phyloP scores from a whole-genome alignment of 1,140 invertebrate genomes.

The Metopolophium dirhodum region DNA sequence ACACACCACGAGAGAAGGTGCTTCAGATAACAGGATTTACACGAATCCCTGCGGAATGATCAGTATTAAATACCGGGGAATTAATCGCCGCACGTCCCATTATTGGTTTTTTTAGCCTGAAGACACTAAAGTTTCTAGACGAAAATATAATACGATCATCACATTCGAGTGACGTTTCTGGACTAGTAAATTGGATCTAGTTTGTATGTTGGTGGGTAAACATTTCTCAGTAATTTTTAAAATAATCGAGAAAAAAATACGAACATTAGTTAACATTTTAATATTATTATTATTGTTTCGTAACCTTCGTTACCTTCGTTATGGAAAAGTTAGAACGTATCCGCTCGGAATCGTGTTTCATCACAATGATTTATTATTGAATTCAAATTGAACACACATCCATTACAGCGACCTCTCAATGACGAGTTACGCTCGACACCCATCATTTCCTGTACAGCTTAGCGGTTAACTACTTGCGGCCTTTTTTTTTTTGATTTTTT shows the following conservation, averaged over 20 bases:
- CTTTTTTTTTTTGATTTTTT: neutral
- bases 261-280: neutral
- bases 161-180: neutral
- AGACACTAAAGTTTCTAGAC: neutral
- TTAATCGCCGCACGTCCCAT: neutral
- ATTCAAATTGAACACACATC: neutral
- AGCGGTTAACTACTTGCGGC: neutral
- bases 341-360: too few species aligned
- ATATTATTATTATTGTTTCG: neutral
- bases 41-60: neutral
- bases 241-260: neutral
- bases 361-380: neutral
- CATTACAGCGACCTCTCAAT: neutral
- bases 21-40: neutral
- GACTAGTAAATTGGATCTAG: neutral
- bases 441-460: neutral
- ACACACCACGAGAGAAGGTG: neutral
- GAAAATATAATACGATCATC: neutral
- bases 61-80: neutral
- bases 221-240: neutral
- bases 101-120: neutral
- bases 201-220: accelerated
- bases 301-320: neutral
- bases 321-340: too few species aligned
- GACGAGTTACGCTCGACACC: neutral